Evolutionary conservation across 1,140 invertebrate species (phyloP).

Genomic region (Heliconius eleuchia): DNA sequence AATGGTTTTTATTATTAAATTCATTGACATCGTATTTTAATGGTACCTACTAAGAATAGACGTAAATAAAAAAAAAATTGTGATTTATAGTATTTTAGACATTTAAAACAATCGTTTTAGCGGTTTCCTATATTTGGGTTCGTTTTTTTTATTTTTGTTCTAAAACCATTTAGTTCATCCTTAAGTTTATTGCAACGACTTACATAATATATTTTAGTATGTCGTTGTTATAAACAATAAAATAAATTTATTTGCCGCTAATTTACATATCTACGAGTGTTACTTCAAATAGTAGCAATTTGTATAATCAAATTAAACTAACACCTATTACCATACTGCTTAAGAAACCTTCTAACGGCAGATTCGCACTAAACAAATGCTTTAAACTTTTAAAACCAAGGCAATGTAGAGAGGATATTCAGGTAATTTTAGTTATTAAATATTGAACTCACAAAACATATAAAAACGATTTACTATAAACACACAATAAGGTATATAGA

Average conservation of each 20-base stretch:
- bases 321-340: neutral
- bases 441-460: slow-evolving; percentile 1
- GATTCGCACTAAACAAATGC: neutral
- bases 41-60: too few relatives aligned
- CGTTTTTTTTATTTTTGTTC: neutral
- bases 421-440: neutral
- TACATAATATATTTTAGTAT: neutral
- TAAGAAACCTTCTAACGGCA: neutral
- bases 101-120: neutral
- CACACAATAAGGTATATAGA: slow-evolving; percentile 27
- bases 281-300: neutral
- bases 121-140: neutral
- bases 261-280: neutral
- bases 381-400: neutral
- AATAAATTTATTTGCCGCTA: neutral
- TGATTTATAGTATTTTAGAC: too few relatives aligned
- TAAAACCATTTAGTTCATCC: neutral
- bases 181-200: too few relatives aligned
- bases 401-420: neutral
- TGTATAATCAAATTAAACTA: neutral
- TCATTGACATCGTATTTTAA: too few relatives aligned
- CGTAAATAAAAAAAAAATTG: too few relatives aligned
- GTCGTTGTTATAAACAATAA: neutral
- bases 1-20: too few relatives aligned
- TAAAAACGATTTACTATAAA: neutral